These are phyloP conservation scores for Tenualosa thibaudeaui DNA, from an alignment of 2,797 vertebrate genomes.

Conservation along the genomic window DNA sequence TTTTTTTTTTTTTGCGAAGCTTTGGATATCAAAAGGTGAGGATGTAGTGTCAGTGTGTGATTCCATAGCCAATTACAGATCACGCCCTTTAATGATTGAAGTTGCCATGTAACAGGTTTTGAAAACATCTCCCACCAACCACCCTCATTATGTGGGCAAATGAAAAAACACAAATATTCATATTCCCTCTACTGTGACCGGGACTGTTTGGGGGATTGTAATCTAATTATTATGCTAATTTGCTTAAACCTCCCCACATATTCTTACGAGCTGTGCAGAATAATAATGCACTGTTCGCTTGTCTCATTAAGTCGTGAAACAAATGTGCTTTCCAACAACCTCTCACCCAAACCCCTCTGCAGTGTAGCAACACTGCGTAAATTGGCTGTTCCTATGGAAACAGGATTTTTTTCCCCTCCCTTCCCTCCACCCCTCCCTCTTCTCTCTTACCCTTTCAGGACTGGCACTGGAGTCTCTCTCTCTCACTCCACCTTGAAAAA, in stretches of 20 bases:
- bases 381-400: constrained; percentile 38
- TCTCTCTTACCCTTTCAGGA: neutral
- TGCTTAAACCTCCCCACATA: constrained; percentile 17
- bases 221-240: constrained; percentile 26
- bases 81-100: neutral
- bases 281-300: constrained; percentile 19
- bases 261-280: constrained; percentile 6
- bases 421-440: neutral
- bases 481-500: constrained; percentile 3
- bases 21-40: neutral
- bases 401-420: neutral
- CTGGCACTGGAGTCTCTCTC: neutral
- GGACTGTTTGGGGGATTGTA: constrained; percentile 18
- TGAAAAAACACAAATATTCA: constrained; percentile 13
- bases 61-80: neutral
- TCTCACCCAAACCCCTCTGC: constrained; percentile 12
- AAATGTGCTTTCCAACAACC: constrained; percentile 19
- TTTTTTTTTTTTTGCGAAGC: neutral
- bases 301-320: constrained; percentile 23
- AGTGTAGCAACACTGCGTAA: constrained; percentile 5
- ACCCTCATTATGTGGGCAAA: neutral
- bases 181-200: neutral
- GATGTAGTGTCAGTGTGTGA: neutral
- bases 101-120: neutral
- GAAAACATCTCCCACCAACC: neutral